Conservation (phyloP, 2,888 invertebrate species). For the Drosophila fulvimacula region DNA sequence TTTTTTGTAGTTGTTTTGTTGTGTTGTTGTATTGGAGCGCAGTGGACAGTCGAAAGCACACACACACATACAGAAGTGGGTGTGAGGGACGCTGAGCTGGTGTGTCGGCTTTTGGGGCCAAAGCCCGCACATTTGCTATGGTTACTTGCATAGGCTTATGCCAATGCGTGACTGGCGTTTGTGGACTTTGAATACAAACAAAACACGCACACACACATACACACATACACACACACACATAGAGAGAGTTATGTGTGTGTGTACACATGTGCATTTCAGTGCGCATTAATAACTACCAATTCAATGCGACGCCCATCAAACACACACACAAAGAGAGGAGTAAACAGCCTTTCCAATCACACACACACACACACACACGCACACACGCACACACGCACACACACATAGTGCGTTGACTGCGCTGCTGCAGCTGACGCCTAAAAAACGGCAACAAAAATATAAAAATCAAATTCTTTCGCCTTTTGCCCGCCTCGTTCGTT, state of each 20-base stretch:
- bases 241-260: slow-evolving; percentile 29
- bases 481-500: slow-evolving; percentile 65
- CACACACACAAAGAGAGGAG: slow-evolving; percentile 20
- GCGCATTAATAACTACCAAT: slow-evolving; percentile 79
- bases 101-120: slow-evolving; percentile 33
- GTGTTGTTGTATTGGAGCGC: slow-evolving; percentile 49
- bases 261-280: slow-evolving; percentile 69
- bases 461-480: slow-evolving; percentile 74
- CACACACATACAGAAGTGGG: slow-evolving; percentile 10
- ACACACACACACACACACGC: slow-evolving; percentile 28
- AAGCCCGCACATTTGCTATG: slow-evolving; percentile 62
- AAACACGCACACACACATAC: slow-evolving; percentile 53
- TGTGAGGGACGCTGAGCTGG: background rate
- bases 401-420: slow-evolving; percentile 19
- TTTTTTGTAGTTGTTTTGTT: slow-evolving; percentile 68
- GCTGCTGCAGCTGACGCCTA: slow-evolving; percentile 72
- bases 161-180: slow-evolving; percentile 78
- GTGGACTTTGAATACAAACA: slow-evolving; percentile 73
- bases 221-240: slow-evolving; percentile 22
- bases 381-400: slow-evolving; percentile 14
- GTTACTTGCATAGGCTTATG: slow-evolving; percentile 70
- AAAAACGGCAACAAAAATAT: slow-evolving; percentile 76
- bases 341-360: slow-evolving; percentile 28
- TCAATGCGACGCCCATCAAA: slow-evolving; percentile 72
- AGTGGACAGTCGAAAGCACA: slow-evolving; percentile 41